Base-by-base conservation (phyloP, 2,888 invertebrate genomes). In the Bhutanitis thaidina region DNA sequence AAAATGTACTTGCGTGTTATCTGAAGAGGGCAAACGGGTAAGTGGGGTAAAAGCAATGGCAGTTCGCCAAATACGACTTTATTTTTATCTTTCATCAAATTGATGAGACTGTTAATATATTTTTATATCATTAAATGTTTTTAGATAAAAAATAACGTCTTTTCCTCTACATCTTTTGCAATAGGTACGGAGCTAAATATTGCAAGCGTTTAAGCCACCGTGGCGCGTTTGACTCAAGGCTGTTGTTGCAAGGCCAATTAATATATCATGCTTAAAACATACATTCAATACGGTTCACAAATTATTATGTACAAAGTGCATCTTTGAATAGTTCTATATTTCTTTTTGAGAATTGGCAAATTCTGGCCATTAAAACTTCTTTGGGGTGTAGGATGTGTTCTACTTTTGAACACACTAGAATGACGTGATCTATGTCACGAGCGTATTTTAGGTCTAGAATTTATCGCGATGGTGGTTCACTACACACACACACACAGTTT, bases 41-140 rank as follows among this genome's bases (percentile, higher is more conserved):
- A 35, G 45, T 40, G 44, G 15, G 52, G 43, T 50, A 49, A 39
- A n/a, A 12, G 16, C 62, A 61, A 67, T 67, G 67, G 73, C 69
- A 65, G 58, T 61, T 64, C 65, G 74, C 74, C 73, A 74, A 75
- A 77, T 47, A 36, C 71, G 75, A 67, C 64, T 65, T 67, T 69
- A 67, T 64, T 69, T 67, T 74, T 70, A 58, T 74, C 64, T 74
- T 84, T 73, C 88, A 89, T 89, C 89, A 88, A 87, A 88, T 87
- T 89, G 88, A 87, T 90, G 86, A 83, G 67, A 78, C 78, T 88
- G 89, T 89, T 88, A 88, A 89, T 89, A 88, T 84, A 81, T 84
- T 82, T 89, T 80, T 67, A 59, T 64, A 64, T 58, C 60, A 79
- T 74, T 78, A 77, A 64, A 67, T 78, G 76, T 77, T 34, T 73